Evolutionary conservation across 2,888 invertebrate species (phyloP), one percentile per base, ranked within the genome.

Genomic region (Seira musarum): DNA sequence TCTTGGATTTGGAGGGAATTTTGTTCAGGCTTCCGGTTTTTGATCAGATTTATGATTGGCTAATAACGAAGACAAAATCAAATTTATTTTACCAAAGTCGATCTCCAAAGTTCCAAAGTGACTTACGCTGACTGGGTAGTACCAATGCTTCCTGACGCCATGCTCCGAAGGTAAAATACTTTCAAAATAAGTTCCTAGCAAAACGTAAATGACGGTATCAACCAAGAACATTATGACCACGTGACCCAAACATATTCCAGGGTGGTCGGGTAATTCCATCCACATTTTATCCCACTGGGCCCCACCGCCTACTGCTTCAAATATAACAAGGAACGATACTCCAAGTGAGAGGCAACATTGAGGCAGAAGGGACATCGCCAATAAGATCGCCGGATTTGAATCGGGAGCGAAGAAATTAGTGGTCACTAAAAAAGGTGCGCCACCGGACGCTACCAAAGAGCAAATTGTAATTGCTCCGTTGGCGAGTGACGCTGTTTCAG

Each of bases 91-190:
- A n/a, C n/a, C n/a, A n/a, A n/a, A n/a, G n/a, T n/a, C n/a, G n/a
- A n/a, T n/a, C n/a, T n/a, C n/a, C n/a, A n/a, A 94, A 8, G 40
- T 57, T n/a, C 24, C 3, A n/a, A 10, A 63, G n/a, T n/a, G n/a
- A n/a, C n/a, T n/a, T n/a, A n/a, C n/a, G n/a, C n/a, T n/a, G 88
- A 93, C 94, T 89, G 90, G 89, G 57, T 91, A 90, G 85, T 92
- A 90, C 90, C 92, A 92, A 0, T 92, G 92, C 84, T 91, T 90
- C 1, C 93, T 91, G 1, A 93, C 90, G 0, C 94, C 94, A 86
- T 92, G 93, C 25, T 92, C 90, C 3, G 94, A 94, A 0, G 94
- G 94, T 84, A 89, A 89, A 25, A 92, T 89, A 17, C 89, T 90
- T 87, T 93, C 93, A 63, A 93, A 88, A 87, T 93, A 93, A 88